Evolutionary conservation across 2,888 invertebrate genomes (phyloP).

Genomic region (Trachelus stipa): DNA sequence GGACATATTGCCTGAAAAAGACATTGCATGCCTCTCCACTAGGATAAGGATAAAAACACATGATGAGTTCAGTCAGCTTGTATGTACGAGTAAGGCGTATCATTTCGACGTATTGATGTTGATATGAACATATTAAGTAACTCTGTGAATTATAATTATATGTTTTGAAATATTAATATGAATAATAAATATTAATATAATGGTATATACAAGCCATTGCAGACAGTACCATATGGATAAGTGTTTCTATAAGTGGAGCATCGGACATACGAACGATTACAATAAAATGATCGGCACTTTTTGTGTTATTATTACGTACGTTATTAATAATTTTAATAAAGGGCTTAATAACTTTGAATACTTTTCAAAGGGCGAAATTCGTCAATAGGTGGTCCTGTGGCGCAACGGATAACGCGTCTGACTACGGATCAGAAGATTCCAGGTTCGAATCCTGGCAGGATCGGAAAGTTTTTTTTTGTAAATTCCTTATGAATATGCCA

Average conservation of each 20-base stretch:
- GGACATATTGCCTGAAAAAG: background rate
- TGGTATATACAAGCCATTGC: background rate
- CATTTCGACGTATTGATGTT: background rate
- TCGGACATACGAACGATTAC: background rate
- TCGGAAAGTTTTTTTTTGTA: conserved; percentile 55
- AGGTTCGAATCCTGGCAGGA: conserved; percentile 76
- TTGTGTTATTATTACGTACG: background rate
- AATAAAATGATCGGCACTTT: background rate
- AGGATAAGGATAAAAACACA: background rate
- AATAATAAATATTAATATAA: too few species aligned
- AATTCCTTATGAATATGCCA: background rate
- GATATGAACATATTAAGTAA: background rate
- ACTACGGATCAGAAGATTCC: conserved; percentile 79
- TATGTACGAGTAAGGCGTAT: background rate
- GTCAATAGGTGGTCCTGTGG: conserved; percentile 69
- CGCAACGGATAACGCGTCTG: conserved; percentile 79
- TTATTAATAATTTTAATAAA: background rate
- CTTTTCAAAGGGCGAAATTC: background rate
- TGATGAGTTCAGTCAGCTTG: background rate
- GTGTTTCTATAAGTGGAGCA: background rate
- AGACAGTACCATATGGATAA: background rate
- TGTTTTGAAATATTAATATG: background rate
- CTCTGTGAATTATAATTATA: background rate
- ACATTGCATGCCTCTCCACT: background rate
- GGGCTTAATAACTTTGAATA: background rate